These are phyloP conservation scores for Lindbergichthys nudifrons DNA, from an alignment of 2,797 vertebrate species.

Conservation along the genomic window DNA sequence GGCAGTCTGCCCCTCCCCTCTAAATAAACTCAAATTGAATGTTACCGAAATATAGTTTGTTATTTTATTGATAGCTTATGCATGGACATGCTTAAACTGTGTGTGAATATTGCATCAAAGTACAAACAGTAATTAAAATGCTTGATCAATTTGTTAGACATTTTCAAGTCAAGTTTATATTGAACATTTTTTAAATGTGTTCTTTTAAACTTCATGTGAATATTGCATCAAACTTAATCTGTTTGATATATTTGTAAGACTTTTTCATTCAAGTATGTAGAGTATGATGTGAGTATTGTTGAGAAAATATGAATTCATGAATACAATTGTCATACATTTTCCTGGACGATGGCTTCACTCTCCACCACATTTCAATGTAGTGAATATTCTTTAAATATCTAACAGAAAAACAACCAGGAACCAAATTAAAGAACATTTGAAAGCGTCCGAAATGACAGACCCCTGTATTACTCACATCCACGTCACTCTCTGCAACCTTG, in stretches of 20 bases:
- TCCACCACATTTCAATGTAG: not conserved
- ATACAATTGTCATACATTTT: no score
- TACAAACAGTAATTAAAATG: not conserved
- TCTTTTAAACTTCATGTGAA: no score
- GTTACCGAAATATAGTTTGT: not conserved
- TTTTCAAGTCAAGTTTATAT: no score
- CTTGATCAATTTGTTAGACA: not conserved
- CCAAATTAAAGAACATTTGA: not conserved
- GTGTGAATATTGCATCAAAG: not conserved
- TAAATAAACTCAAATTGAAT: conserved; percentile 8
- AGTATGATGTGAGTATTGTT: not conserved
- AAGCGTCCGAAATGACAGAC: not conserved
- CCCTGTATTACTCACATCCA: conserved; percentile 88
- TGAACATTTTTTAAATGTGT: no score
- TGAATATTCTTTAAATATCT: not conserved
- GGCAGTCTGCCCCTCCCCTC: not conserved
- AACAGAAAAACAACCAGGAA: not conserved
- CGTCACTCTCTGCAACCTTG: conserved; percentile 95
- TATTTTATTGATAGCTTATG: not conserved
- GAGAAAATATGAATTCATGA: no score
- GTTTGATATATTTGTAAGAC: no score
- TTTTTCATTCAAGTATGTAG: not conserved
- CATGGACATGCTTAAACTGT: not conserved
- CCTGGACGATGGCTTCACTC: not conserved
- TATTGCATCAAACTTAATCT: no score